A percentile compares a stretch with the other conserved stretches of the same genome.
Evolutionary conservation across 2,113 vertebrate genomes (phyloP).

Genomic region (Sterna hirundo): DNA sequence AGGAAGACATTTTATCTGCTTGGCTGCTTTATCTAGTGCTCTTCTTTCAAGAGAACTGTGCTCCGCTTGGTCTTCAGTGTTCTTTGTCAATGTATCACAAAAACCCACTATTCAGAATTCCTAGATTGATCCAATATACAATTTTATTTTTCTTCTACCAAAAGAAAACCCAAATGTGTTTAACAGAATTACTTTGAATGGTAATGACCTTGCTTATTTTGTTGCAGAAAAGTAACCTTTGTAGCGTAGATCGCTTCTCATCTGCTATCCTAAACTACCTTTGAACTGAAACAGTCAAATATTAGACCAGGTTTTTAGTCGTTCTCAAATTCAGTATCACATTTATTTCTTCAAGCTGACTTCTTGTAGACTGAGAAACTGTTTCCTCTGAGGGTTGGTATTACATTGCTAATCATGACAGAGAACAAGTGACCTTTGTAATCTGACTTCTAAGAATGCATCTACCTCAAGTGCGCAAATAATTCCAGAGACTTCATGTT

Average conservation of each 20-base stretch:
- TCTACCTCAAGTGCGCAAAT: not conserved
- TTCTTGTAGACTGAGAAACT: not conserved
- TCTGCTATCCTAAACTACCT: not conserved
- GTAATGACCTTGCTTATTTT: not conserved
- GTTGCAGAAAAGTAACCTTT: not conserved
- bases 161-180: not conserved
- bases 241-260: not conserved
- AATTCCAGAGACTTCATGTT: not conserved
- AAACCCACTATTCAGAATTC: not conserved
- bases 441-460: not conserved
- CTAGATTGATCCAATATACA: not conserved
- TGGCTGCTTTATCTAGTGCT: not conserved
- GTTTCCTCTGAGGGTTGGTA: slow-evolving; percentile 1
- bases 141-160: too few relatives aligned
- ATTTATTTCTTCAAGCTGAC: not conserved
- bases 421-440: slow-evolving; percentile 33
- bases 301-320: not conserved
- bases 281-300: not conserved
- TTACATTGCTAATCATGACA: slow-evolving; percentile 3
- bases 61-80: not conserved
- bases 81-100: not conserved
- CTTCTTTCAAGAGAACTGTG: not conserved
- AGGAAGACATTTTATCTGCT: not conserved
- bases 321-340: not conserved
- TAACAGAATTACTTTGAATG: not conserved